A percentile compares a stretch with the other conserved stretches of the same genome.
phyloP scores from a whole-genome alignment of 2,888 invertebrate genomes.

The Drosophila ezoana region DNA sequence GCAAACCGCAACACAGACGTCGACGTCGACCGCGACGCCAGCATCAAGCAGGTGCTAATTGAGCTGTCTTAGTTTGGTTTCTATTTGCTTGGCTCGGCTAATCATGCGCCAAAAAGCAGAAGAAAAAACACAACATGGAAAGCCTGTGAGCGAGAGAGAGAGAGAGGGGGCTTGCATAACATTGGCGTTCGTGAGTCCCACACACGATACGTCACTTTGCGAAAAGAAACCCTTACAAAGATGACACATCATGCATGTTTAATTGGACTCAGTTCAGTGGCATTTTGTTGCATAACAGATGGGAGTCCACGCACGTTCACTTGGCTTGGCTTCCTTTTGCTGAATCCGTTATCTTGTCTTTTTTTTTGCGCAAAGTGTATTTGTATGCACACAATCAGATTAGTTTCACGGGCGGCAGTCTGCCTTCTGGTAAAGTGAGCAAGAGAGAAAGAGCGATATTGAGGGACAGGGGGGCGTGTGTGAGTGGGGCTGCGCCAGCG shows the following conservation, averaged over 20 bases:
- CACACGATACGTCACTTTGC: constrained; percentile 12
- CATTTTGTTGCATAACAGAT: constrained; percentile 4
- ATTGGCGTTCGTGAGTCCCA: constrained; percentile 16
- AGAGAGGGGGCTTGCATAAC: constrained; percentile 40
- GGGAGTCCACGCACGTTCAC: constrained; percentile 1
- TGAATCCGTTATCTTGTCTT: constrained; percentile 46
- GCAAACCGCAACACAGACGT: constrained; percentile 24
- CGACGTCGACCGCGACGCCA: background rate
- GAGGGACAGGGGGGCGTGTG: background rate
- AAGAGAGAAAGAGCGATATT: background rate
- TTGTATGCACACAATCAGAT: constrained; percentile 37
- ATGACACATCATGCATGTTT: no score
- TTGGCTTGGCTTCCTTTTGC: background rate
- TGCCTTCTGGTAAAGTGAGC: constrained; percentile 10
- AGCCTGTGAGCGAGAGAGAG: background rate
- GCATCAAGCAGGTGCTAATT: constrained; percentile 33
- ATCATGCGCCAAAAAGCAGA: constrained; percentile 23
- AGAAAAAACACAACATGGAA: background rate
- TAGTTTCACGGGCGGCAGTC: constrained; percentile 52
- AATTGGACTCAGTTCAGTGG: background rate
- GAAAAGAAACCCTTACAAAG: no score
- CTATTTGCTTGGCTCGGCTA: constrained; percentile 7
- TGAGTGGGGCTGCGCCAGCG: background rate
- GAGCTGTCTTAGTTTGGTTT: constrained; percentile 30
- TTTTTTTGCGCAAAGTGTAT: constrained; percentile 12